A percentile compares a stretch with the other conserved stretches of the same genome.
These are phyloP conservation scores for Coelinius sp. DNA, from an alignment of 2,888 invertebrate genomes.

Conservation along the genomic window DNA sequence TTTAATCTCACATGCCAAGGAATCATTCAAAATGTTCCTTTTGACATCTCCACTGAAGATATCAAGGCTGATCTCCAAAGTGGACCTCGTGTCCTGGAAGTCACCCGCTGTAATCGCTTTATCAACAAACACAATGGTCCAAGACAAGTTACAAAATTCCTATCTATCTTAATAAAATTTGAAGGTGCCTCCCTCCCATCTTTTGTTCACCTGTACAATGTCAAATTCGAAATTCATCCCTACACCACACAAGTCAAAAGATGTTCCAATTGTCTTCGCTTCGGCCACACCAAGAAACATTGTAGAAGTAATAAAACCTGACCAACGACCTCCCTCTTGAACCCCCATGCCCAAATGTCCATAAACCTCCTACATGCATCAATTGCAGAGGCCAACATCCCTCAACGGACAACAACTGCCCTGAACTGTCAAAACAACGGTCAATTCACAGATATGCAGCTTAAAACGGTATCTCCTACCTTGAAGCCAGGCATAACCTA, in stretches of 20 bases:
- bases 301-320: background rate
- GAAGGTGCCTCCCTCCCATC: background rate
- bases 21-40: background rate
- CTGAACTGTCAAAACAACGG: background rate
- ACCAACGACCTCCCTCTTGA: background rate
- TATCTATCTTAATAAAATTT: background rate
- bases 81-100: background rate
- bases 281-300: background rate
- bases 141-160: background rate
- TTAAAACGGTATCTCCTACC: background rate
- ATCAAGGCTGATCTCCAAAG: background rate
- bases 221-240: background rate
- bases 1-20: background rate
- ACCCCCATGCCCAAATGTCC: background rate
- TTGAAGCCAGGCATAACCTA: background rate
- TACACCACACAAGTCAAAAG: conserved; percentile 1
- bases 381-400: background rate
- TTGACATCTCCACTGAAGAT: background rate
- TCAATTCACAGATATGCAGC: background rate
- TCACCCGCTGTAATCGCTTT: background rate
- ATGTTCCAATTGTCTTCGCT: conserved; percentile 1
- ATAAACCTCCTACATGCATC: background rate
- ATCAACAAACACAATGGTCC: background rate
- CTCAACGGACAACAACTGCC: background rate
- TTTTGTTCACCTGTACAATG: background rate